Evolutionary conservation across 2,113 vertebrate genomes (phyloP).

Genomic region (Tylochromis polylepis): DNA sequence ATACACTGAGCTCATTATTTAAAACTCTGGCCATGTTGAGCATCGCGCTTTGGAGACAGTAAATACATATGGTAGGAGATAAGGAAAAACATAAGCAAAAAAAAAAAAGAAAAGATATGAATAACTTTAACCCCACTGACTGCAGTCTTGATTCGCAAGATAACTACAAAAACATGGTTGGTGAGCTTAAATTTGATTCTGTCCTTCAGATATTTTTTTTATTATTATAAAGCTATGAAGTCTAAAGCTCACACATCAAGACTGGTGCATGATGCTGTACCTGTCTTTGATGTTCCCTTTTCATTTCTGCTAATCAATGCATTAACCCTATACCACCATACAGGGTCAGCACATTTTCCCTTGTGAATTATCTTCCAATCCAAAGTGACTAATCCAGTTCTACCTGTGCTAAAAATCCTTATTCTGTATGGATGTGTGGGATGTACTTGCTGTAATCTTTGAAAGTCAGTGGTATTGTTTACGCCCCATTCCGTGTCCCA

Average conservation of each 20-base stretch:
- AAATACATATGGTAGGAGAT: neutral
- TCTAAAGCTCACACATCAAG: slow-evolving; percentile 37
- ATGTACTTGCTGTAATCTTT: slow-evolving; percentile 24
- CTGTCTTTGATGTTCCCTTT: slow-evolving; percentile 6
- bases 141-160: slow-evolving; percentile 18
- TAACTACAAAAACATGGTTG: neutral
- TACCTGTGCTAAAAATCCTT: neutral
- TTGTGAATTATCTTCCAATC: slow-evolving; percentile 25
- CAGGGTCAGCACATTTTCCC: neutral
- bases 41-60: neutral
- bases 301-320: neutral
- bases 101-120: neutral
- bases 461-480: slow-evolving; percentile 42
- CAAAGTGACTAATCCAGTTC: slow-evolving; percentile 45
- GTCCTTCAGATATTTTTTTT: neutral
- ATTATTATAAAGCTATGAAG: neutral
- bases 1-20: neutral
- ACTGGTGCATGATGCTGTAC: neutral
- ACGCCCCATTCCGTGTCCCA: slow-evolving; percentile 9
- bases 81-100: neutral
- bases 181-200: neutral
- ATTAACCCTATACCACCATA: neutral
- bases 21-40: neutral
- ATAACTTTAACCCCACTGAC: neutral
- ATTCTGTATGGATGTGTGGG: slow-evolving; percentile 6